phyloP scores from a whole-genome alignment of 2,113 vertebrate species.

The Sialia sialis region DNA sequence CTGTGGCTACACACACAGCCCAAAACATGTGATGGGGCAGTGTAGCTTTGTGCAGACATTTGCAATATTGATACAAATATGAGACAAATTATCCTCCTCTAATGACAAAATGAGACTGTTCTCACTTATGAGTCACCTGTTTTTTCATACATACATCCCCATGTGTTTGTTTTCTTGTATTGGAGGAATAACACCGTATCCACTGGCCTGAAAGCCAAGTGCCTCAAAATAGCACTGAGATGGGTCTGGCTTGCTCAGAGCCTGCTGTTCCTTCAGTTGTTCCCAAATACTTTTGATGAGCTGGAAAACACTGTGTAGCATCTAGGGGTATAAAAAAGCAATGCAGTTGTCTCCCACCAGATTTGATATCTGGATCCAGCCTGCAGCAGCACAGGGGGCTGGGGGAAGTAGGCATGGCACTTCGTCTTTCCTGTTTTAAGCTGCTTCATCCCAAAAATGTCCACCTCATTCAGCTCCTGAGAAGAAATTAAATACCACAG shows the following conservation, averaged over 20 bases:
- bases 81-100: conserved; percentile 32
- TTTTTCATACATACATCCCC: conserved; percentile 7
- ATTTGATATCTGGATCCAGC: background rate
- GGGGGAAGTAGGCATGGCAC: background rate
- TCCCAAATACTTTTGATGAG: background rate
- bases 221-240: background rate
- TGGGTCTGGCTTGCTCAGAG: background rate
- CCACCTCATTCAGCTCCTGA: background rate
- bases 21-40: background rate
- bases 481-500: background rate
- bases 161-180: background rate
- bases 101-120: conserved; percentile 59
- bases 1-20: accelerated
- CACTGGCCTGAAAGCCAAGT: background rate
- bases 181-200: background rate
- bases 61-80: conserved; percentile 27
- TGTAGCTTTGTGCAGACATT: background rate
- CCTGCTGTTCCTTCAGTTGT: background rate
- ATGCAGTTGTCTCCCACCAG: background rate
- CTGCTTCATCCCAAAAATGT: background rate
- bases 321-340: background rate
- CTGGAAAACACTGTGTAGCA: background rate
- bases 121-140: conserved; percentile 55
- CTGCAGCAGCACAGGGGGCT: background rate
- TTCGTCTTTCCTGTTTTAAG: background rate